phyloP scores from a whole-genome alignment of 2,888 invertebrate genomes.

The Clostera curtula region DNA sequence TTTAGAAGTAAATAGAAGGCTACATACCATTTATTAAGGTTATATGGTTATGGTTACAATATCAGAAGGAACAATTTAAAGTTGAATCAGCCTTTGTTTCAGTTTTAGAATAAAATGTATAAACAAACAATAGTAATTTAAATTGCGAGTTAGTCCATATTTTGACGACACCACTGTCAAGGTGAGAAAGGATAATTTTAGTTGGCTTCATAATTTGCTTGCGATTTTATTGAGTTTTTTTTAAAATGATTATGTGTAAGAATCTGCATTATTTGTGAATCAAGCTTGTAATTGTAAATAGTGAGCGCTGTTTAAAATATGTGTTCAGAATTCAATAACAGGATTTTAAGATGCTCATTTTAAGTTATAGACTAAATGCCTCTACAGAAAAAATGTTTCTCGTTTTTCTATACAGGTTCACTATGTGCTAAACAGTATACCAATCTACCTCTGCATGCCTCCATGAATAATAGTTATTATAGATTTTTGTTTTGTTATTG shows the following conservation, averaged over 20 bases:
- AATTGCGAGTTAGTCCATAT: no score
- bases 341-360: conserved; percentile 25
- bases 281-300: conserved; percentile 61
- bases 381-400: conserved; percentile 7
- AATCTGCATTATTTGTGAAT: conserved; percentile 45
- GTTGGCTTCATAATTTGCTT: conserved; percentile 32
- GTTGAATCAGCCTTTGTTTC: no score
- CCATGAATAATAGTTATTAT: conserved; percentile 53
- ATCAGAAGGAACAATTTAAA: no score
- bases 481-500: conserved; percentile 46
- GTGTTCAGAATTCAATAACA: conserved; percentile 24
- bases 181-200: conserved; percentile 38
- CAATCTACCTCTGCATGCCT: conserved; percentile 71
- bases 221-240: conserved; percentile 33
- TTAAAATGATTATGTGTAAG: conserved; percentile 31
- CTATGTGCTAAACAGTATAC: conserved; percentile 42
- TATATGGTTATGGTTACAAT: no score
- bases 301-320: conserved; percentile 38
- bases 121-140: no score
- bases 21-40: no score
- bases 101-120: no score
- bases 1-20: no score
- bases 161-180: conserved; percentile 13
- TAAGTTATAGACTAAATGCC: conserved; percentile 16
- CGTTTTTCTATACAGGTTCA: conserved; percentile 26